Evolutionary conservation across 2,888 invertebrate genomes (phyloP).

Genomic region (Strigamia transsilvanica): DNA sequence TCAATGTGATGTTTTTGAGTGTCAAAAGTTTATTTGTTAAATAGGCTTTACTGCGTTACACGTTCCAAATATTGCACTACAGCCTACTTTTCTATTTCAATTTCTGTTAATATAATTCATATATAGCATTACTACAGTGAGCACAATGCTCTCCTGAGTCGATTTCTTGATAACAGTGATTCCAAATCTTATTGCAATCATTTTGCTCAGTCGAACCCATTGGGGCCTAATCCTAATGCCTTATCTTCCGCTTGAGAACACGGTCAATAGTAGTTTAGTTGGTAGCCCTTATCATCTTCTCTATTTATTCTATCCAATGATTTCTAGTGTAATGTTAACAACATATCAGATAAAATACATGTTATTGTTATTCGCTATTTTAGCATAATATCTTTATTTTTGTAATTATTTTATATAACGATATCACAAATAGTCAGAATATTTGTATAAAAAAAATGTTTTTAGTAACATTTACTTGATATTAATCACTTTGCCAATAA

Average conservation of each 20-base stretch:
- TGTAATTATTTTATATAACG: neutral
- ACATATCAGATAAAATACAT: constrained; percentile 7
- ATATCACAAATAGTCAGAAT: neutral
- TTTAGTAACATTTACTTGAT: constrained; percentile 12
- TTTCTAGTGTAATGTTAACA: constrained; percentile 11
- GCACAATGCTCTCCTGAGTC: constrained; percentile 1
- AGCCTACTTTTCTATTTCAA: neutral
- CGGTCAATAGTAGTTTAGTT: constrained; percentile 49
- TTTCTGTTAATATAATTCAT: neutral
- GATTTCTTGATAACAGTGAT: constrained; percentile 49
- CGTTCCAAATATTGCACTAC: no score
- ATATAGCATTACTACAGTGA: neutral
- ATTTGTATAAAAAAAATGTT: neutral
- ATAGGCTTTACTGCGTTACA: no score
- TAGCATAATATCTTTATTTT: neutral
- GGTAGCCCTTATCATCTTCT: constrained; percentile 42
- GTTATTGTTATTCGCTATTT: neutral
- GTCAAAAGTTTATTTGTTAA: no score
- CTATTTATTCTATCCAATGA: constrained; percentile 28
- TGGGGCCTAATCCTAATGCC: constrained; percentile 49
- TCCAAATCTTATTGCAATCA: constrained; percentile 49
- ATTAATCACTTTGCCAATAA: constrained; percentile 48
- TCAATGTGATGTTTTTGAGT: no score
- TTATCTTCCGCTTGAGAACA: constrained; percentile 43
- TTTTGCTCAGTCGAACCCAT: constrained; percentile 49